Base-by-base conservation (phyloP, 35 echinoderm and acorn worm genomes). In the Stichopus chloronotus region DNA sequence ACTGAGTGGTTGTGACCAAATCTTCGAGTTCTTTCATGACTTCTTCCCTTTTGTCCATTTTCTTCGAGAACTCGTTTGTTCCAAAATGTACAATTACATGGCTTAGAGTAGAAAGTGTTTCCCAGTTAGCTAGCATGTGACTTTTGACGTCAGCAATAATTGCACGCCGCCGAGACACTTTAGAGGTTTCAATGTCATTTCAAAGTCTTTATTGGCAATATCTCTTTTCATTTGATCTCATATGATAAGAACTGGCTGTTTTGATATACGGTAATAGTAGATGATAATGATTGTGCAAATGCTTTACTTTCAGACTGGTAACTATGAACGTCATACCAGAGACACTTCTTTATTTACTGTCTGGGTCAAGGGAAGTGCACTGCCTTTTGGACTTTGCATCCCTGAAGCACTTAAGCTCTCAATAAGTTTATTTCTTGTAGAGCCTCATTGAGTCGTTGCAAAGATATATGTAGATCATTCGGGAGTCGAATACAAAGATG, bases 1-100 rank as follows among this genome's bases (percentile, higher is more conserved):
- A 76, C 72, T 76, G 72, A 76, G 25, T 76, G 72, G 72, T 76
- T 76, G 72, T 76, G 72, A n/a, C 25, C 72, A 76, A 76, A 17
- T 76, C 8, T 76, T 76, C 72, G 16, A 76, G 25, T 76, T 76
- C 72, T 17, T 76, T 76, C 16, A 76, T 76, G 72, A 76, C 25
- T 76, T 17, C 72, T 6, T 76, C 72, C 0, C 7, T 76, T 11
- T 76, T 76, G 72, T 76, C 9, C 8, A 24, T 76, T 76, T 76
- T 76, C 8, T 76, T 76, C 6, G 72, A 76, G 25, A 76, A 17
- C 19, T 76, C 72, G 72, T 76, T 76, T 17, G 72, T 5, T 8
- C 72, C 72, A 17, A 76, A 6, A 76, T 76, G 72, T 43, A 43
- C 30, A 43, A 0, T 43, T 43, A 76, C n/a, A n/a, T 71, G 11